Percentiles rank a stretch among this genome's conserved stretches.
Evolutionary conservation across 2,888 invertebrate genomes (phyloP).

Genomic region (Heliothis peltigera): DNA sequence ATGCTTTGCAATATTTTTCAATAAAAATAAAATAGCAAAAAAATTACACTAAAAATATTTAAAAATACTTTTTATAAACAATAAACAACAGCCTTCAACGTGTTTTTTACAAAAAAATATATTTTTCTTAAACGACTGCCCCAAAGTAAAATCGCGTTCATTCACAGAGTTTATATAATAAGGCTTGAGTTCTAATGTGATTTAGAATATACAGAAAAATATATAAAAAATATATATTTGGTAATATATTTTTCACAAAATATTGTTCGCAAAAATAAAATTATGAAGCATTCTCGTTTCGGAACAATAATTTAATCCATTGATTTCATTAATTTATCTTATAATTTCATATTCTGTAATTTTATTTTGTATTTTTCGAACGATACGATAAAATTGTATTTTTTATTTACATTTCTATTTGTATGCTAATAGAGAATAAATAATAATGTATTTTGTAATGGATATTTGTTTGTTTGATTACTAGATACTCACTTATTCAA

Average conservation of each 20-base stretch:
- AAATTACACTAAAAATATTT: no score
- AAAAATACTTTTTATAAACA: no score
- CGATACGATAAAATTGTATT: not conserved
- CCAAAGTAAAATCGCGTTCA: not conserved
- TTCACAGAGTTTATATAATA: conserved; percentile 1
- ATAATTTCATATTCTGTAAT: conserved; percentile 21
- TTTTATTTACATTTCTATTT: conserved; percentile 37
- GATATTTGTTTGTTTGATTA: not conserved
- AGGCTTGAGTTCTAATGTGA: conserved; percentile 9
- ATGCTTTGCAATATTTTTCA: no score
- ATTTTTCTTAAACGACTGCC: not conserved
- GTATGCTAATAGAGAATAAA: conserved; percentile 37
- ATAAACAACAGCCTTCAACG: not conserved
- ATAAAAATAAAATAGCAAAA: no score
- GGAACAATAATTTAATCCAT: not conserved
- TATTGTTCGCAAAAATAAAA: conserved; percentile 20
- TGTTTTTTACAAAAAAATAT: not conserved
- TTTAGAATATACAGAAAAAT: conserved; percentile 23
- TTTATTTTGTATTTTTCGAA: conserved; percentile 23
- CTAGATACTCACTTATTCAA: no score
- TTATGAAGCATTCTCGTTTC: conserved; percentile 1
- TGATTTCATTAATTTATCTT: conserved; percentile 26
- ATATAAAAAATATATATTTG: conserved; percentile 6
- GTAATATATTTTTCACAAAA: conserved; percentile 1
- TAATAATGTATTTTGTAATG: conserved; percentile 1